Evolutionary conservation across 30 jellyfish, hydroid and myxozoan genomes (phyloP), one percentile per base, ranked within the genome.

Genomic region (Aurelia coerulea): DNA sequence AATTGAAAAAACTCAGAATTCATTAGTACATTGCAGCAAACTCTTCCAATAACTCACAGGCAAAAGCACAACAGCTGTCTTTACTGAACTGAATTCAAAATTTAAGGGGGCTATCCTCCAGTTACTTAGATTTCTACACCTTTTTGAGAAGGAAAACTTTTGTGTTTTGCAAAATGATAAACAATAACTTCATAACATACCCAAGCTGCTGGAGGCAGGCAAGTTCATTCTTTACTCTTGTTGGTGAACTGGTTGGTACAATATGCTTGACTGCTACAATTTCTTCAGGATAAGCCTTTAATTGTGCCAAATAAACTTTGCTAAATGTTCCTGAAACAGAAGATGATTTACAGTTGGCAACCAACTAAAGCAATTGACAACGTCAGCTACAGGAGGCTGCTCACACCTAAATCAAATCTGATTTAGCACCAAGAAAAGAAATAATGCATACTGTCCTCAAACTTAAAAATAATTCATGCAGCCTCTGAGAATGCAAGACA

Each of bases 171-270:
- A 39, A 31, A 18, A 29, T 23, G 19, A 2, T 68, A 68, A 34
- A 18, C 2, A 68, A 68, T 1, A 8, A 17, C 2, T 6, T 68
- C 31, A 7, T 5, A 56, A 71, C 97, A 19, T 87, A 95, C 99
- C 99, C 99, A 31, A 95, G 91, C 71, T 68, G 62, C 87, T 95
- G 99, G 39, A 95, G 74, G 63, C 99, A 95, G 31, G 83, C 62
- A 59, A 95, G 81, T 72, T 95, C 99, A 83, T 90, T 95, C 34
- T 69, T 92, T 12, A 90, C 93, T 65, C 98, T 87, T 19, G 90
- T 76, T 8, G 99, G 99, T 14, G 98, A 83, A 68, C 99, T 90
- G 59, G 99, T 95, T 60, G 98, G 98, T 2, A 95, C 96, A 29
- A 95, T 76, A 68, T 95, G 97, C 60, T 95, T 95, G 32, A 95